Conservation (phyloP, 2,113 vertebrate species). For the Hippolais icterina region DNA sequence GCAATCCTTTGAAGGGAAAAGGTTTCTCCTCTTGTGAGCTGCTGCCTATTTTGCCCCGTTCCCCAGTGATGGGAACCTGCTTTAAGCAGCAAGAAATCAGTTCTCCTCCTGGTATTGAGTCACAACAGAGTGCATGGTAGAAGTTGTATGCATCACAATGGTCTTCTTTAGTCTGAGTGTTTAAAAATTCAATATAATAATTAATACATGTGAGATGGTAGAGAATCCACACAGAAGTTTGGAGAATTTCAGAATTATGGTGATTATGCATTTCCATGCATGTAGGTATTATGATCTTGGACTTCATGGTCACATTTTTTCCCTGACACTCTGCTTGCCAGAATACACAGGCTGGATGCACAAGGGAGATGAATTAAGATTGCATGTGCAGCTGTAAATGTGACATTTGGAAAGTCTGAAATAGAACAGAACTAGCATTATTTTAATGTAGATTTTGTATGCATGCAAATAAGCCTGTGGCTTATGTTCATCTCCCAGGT, state of each 20-base stretch:
- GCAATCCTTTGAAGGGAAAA: not conserved
- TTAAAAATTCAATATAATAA: not conserved
- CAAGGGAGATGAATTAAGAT: constrained; percentile 6
- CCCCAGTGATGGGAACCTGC: not conserved
- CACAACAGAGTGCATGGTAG: not conserved
- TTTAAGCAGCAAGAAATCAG: not conserved
- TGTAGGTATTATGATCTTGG: not conserved
- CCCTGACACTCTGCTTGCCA: not conserved
- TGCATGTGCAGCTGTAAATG: constrained; percentile 15
- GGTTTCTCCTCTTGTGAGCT: not conserved
- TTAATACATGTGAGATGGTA: not conserved
- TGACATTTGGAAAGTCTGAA: constrained; percentile 31
- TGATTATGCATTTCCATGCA: not conserved
- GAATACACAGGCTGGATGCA: not conserved
- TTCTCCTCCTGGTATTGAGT: not conserved
- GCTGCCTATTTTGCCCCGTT: not conserved
- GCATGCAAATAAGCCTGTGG: constrained; percentile 4
- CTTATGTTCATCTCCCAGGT: not conserved
- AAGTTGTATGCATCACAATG: accelerated
- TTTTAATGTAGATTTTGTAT: constrained; percentile 9
- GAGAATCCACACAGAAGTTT: not conserved
- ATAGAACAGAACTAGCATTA: constrained; percentile 2
- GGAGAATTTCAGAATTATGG: not conserved
- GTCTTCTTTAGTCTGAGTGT: not conserved
- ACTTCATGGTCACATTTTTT: not conserved